phyloP scores from a whole-genome alignment of 53 echinoderm and acorn worm species.

The Holothuria leucospilota region DNA sequence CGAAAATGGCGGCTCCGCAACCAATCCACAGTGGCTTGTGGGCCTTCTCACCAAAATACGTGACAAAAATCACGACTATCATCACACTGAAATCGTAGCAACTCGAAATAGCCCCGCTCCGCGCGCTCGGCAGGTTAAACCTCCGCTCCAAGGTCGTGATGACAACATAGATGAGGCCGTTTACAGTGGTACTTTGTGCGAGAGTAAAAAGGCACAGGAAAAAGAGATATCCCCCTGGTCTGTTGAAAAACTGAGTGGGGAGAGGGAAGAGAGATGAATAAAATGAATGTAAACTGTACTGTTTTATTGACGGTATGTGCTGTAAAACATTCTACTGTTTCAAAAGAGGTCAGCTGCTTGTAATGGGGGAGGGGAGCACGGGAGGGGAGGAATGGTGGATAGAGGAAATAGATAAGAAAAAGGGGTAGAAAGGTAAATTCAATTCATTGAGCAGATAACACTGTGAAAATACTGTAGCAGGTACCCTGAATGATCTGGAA shows the following conservation, averaged over 20 bases:
- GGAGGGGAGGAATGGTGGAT: too few species aligned
- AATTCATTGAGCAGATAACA: too few species aligned
- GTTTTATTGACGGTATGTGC: too few species aligned
- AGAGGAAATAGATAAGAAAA: too few species aligned
- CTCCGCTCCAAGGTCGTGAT: slow-evolving; percentile 84
- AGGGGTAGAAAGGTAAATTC: too few species aligned
- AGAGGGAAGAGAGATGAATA: background rate
- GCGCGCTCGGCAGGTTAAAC: slow-evolving; percentile 83
- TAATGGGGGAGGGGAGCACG: too few species aligned
- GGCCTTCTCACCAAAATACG: slow-evolving; percentile 86
- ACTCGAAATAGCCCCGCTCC: slow-evolving; percentile 90
- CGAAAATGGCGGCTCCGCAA: slow-evolving; percentile 78
- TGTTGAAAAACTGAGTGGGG: slow-evolving; percentile 67
- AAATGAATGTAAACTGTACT: background rate
- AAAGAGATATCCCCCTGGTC: slow-evolving; percentile 79
- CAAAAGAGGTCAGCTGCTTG: too few species aligned
- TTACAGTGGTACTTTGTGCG: slow-evolving; percentile 93
- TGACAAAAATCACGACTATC: slow-evolving; percentile 84
- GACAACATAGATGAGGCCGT: slow-evolving; percentile 88
- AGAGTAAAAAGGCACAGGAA: slow-evolving; percentile 82
- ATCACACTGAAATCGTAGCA: slow-evolving; percentile 93
- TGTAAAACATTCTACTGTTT: too few species aligned
- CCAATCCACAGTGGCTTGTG: slow-evolving; percentile 88
- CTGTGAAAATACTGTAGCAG: too few species aligned
- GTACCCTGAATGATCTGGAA: too few species aligned